Evolutionary conservation across 2,113 vertebrate species (phyloP), one percentile per base, ranked within the genome.

Genomic region (Etia nguti): DNA sequence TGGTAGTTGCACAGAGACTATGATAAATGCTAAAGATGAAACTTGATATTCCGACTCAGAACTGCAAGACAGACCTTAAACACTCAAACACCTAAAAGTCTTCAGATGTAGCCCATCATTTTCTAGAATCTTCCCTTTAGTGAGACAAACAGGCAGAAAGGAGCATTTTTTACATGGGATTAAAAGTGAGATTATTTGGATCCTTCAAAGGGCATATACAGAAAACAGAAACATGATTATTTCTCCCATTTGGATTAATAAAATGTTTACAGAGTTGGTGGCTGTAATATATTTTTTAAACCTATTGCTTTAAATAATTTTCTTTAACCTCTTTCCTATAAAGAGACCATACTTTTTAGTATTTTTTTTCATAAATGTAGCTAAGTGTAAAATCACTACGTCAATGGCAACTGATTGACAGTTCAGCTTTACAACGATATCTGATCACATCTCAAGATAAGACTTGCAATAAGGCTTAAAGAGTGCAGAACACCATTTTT

Each of bases 21-120:
- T 82, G 70, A 92, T 83, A 87, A 90, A 79, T 68, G 43, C 79
- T 75, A 73, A 81, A 82, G 79, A 62, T 89, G 88, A 92, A 80
- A 88, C 79, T 85, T 85, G 86, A 88, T 86, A 90, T 79, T 24
- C 54, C 89, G 88, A 90, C 57, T 90, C 81, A 83, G 79, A 89
- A 48, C 73, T 20, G 41, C 22, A 81, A 46, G 24, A 43, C 70
- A 80, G 73, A 59, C 70, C 29, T 89, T n/a, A 73, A 65, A 86
- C 29, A 82, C 81, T 68, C 5, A 2, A 87, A 43, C 34, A 54
- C 38, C 60, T 80, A 55, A 82, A 84, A 88, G 80, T 81, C 57
- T 79, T 86, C 54, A 79, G 62, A 79, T 68, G 57, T 24, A 90
- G 75, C 50, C 6, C 36, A 15, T 83, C 11, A 50, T 65, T 56